Evolutionary conservation across 2,797 vertebrate genomes (phyloP).

Genomic region (Channallabes apus): DNA sequence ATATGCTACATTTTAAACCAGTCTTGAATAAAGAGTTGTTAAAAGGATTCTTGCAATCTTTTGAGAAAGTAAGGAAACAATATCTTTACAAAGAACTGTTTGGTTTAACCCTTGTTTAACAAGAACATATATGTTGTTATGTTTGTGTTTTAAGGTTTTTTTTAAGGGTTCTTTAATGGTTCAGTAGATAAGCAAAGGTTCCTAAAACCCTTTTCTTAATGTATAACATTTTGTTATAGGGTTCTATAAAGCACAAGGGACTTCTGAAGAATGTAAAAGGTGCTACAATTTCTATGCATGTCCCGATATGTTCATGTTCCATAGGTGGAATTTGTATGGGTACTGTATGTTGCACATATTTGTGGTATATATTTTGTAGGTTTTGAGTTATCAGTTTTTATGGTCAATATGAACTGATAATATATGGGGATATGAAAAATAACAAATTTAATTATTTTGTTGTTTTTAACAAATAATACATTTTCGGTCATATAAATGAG

Average conservation of each 20-base stretch:
- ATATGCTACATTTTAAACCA: neutral
- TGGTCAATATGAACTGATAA: neutral
- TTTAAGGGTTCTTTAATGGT: neutral
- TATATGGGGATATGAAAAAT: neutral
- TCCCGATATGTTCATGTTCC: neutral
- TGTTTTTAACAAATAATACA: neutral
- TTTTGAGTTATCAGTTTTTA: neutral
- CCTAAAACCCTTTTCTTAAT: neutral
- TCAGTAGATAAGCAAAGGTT: neutral
- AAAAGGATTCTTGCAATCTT: neutral
- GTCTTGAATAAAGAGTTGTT: neutral
- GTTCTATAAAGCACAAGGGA: neutral
- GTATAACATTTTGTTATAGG: neutral
- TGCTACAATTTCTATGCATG: neutral
- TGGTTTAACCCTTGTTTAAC: neutral
- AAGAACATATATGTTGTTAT: neutral
- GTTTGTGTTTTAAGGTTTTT: neutral
- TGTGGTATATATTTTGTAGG: neutral
- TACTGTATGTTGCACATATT: neutral
- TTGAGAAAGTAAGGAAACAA: neutral
- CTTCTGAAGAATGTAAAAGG: neutral
- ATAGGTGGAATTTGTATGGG: neutral
- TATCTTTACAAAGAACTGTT: neutral
- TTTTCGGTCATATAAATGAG: neutral
- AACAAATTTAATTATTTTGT: neutral